Conservation (phyloP, 2,797 vertebrate species). For the Odontamblyopus rebecca region DNA sequence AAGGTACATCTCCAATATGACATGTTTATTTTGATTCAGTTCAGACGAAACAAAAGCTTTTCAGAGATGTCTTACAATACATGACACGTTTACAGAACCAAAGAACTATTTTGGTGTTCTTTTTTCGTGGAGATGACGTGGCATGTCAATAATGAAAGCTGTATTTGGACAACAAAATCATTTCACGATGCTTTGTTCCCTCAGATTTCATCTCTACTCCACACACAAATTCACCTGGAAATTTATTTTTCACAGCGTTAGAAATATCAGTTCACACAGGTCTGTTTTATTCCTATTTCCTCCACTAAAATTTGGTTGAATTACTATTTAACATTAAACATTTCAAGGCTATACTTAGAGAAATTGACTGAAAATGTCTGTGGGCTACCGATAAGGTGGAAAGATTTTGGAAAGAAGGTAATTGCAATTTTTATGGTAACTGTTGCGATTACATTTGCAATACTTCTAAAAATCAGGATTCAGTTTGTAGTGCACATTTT, state of each 20-base stretch:
- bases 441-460: background rate
- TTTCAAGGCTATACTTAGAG: background rate
- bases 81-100: background rate
- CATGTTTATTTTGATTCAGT: constrained; percentile 7
- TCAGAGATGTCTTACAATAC: background rate
- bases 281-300: background rate
- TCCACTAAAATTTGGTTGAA: background rate
- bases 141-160: constrained; percentile 7
- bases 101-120: constrained; percentile 4
- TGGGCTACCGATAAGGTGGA: background rate
- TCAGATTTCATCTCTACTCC: background rate
- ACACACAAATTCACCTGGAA: background rate
- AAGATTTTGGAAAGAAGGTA: background rate
- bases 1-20: constrained; percentile 72
- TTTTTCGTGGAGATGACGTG: background rate
- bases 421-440: constrained; percentile 2
- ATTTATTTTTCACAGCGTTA: background rate
- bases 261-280: background rate
- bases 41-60: background rate
- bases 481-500: background rate
- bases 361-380: background rate
- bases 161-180: constrained; percentile 4
- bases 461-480: background rate
- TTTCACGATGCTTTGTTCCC: background rate
- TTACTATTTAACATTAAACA: constrained; percentile 3